Evolutionary conservation across 2,888 invertebrate genomes (phyloP).

Genomic region (Boloria euphrosyne): DNA sequence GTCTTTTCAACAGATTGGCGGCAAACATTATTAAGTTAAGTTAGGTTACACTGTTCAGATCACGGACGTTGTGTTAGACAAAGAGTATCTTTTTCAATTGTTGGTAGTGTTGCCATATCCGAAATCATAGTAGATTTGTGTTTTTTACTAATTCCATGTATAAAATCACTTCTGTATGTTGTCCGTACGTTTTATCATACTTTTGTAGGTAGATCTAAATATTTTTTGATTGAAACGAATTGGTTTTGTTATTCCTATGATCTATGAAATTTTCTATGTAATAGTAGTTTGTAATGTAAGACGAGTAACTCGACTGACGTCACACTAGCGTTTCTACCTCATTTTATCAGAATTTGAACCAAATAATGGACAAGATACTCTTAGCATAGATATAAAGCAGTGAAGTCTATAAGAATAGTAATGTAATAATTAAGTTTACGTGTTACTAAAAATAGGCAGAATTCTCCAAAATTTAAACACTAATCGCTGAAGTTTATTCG

Average conservation of each 20-base stretch:
- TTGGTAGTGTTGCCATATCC: constrained; percentile 35
- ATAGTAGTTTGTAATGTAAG: constrained; percentile 13
- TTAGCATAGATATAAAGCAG: constrained; percentile 41
- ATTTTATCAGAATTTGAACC: constrained; percentile 27
- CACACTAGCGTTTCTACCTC: constrained; percentile 28
- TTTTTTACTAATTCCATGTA: constrained; percentile 4
- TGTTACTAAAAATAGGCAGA: constrained; percentile 29
- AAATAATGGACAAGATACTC: constrained; percentile 43
- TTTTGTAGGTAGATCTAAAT: constrained; percentile 14
- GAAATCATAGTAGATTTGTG: constrained; percentile 13
- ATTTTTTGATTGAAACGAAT: constrained; percentile 1
- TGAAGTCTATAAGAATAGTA: constrained; percentile 32
- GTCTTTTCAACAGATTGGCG: constrained; percentile 59
- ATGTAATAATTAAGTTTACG: constrained; percentile 35
- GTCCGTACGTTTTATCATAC: constrained; percentile 4
- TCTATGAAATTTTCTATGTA: constrained; percentile 7
- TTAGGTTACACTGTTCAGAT: constrained; percentile 37
- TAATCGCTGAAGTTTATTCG: constrained; percentile 14
- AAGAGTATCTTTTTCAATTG: constrained; percentile 66
- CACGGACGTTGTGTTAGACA: constrained; percentile 43
- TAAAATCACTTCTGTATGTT: constrained; percentile 9
- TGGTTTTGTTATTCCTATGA: constrained; percentile 1
- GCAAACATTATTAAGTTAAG: constrained; percentile 58
- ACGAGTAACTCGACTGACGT: constrained; percentile 25
- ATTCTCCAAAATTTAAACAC: constrained; percentile 35